Evolutionary conservation across 2,888 invertebrate genomes (phyloP).

Genomic region (Belgica antarctica): DNA sequence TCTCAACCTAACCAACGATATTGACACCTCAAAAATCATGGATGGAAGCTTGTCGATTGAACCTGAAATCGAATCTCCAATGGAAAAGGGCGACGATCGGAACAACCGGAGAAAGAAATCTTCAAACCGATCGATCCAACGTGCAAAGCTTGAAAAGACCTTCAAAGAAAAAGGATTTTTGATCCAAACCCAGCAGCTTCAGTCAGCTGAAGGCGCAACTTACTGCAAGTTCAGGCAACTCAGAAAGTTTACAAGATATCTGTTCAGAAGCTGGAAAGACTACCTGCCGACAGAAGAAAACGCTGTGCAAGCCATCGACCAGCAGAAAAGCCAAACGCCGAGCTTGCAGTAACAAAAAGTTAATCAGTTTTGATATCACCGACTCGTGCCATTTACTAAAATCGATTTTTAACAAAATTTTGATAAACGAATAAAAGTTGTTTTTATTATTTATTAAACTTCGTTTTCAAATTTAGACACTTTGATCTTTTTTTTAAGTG

Average conservation of each 20-base stretch:
- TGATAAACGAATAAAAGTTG: no score
- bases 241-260: slow-evolving; percentile 84
- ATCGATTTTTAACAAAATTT: no score
- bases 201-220: slow-evolving; percentile 89
- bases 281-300: slow-evolving; percentile 72
- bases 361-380: no score
- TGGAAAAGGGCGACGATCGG: slow-evolving; percentile 49
- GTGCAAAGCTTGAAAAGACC: slow-evolving; percentile 86
- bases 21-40: slow-evolving; percentile 3
- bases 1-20: slow-evolving; percentile 48
- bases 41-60: not conserved
- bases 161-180: slow-evolving; percentile 91
- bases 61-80: not conserved
- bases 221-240: slow-evolving; percentile 91
- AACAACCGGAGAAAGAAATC: slow-evolving; percentile 62
- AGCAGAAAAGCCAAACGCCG: no score
- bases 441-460: no score
- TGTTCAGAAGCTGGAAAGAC: slow-evolving; percentile 91
- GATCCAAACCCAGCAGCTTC: slow-evolving; percentile 88
- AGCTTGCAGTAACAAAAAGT: no score
- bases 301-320: not conserved
- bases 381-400: no score
- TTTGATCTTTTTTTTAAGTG: no score
- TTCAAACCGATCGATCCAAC: slow-evolving; percentile 75
- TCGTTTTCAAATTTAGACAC: no score